Evolutionary conservation across 2,888 invertebrate species (phyloP), one percentile per base, ranked within the genome.

Genomic region (Halocaridina rubra): DNA sequence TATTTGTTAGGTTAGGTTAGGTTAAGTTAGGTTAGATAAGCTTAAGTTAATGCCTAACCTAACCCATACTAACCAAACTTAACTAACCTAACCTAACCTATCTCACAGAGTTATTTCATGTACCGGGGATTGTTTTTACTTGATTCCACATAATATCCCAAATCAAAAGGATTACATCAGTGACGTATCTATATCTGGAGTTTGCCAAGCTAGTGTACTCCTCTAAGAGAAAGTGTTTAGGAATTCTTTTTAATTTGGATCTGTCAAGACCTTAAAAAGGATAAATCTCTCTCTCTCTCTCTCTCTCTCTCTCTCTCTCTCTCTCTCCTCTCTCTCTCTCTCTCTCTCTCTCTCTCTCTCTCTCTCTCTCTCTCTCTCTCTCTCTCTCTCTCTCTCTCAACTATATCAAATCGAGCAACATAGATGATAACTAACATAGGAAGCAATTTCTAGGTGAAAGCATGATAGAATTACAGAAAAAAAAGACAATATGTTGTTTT

Each of bases 1-100:
- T 27, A 67, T 27, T 16, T 67, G 67, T 67, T n/a, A 67, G 67
- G 67, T 67, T 67, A 67, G 67, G 67, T 67, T 10, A 67, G 67
- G 67, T 67, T 19, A 67, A 30, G 67, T 67, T 27, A 67, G 67
- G 67, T 67, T 67, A 67, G 67, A 30, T 67, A 13, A 67, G 67
- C 29, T 67, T 27, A 67, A 30, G 67, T 67, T 27, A 67, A 30
- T 27, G n/a, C n/a, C n/a, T n/a, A n/a, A n/a, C n/a, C n/a, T n/a
- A n/a, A n/a, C n/a, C n/a, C n/a, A n/a, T n/a, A n/a, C n/a, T n/a
- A n/a, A n/a, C n/a, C n/a, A n/a, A n/a, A n/a, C n/a, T n/a, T n/a
- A n/a, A n/a, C n/a, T n/a, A n/a, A n/a, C n/a, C n/a, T n/a, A n/a
- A n/a, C n/a, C n/a, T n/a, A n/a, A n/a, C n/a, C n/a, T n/a, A n/a